Base-by-base conservation (phyloP, 2,113 vertebrate genomes). In the Gymnocephalus cernua region DNA sequence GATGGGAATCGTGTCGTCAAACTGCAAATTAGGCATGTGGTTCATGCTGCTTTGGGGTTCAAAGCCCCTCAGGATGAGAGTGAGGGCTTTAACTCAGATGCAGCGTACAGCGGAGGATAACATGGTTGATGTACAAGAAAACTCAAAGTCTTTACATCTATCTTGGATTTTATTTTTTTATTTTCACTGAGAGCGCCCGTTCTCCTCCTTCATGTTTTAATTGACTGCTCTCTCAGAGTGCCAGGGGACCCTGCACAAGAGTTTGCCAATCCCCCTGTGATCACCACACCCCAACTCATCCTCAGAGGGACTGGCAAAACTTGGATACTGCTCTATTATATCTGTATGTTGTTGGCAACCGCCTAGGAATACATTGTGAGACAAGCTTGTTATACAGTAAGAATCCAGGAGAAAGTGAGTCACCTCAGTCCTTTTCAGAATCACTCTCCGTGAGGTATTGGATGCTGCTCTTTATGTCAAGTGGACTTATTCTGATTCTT, bases 181-280 rank as follows among this genome's bases (percentile, higher is more conserved):
- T 38, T 57, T 47, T 74, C 4, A 21, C 58, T 29, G 47, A 82
- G 72, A 63, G 74, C 54, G 21, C 57, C 38, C 68, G 19, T 86
- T 68, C 74, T 47, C 45, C 62, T 77, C 80, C 83, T 89, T 90
- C 74, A 87, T 85, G 84, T 91, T 93, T 92, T 93, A 92, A 93
- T 91, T 94, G 92, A 88, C 89, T 92, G 74, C 80, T 86, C 85
- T 89, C 77, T 88, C 77, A 41, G 74, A 79, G 76, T 62, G 61
- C 87, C 74, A 47, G 29, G 76, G 84, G 86, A 91, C 87, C 83
- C 68, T 29, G 77, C 80, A 84, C 85, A 87, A 85, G 82, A 83
- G 70, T 82, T 83, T 79, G 82, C 80, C 89, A 92, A 92, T 93
- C 88, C 90, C 80, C 76, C 68, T 79, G 83, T 80, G 87, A 87